phyloP scores from a whole-genome alignment of 2,888 invertebrate species.

The Anthrax anthrax region DNA sequence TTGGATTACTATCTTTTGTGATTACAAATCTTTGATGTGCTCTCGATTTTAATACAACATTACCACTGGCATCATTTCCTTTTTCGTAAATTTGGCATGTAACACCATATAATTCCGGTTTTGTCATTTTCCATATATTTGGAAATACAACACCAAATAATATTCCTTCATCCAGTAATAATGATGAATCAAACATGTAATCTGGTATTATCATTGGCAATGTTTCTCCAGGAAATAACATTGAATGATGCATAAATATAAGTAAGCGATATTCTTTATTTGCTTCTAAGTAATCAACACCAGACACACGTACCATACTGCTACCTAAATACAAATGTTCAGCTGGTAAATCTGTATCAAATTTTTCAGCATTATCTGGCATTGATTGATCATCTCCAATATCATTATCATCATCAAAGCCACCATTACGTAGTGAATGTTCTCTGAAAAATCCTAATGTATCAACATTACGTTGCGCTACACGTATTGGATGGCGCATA shows the following conservation, averaged over 20 bases:
- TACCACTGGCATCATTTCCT: conserved; percentile 23
- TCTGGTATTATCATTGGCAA: conserved; percentile 52
- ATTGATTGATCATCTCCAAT: conserved; percentile 3
- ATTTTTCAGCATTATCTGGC: conserved; percentile 19
- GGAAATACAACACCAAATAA: conserved; percentile 32
- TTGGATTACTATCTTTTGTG: conserved; percentile 22
- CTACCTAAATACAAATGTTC: conserved; percentile 37
- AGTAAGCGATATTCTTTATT: conserved; percentile 40
- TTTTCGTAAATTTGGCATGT: conserved; percentile 34
- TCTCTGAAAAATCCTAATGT: neutral
- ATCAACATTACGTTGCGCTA: conserved; percentile 2
- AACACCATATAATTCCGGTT: conserved; percentile 24
- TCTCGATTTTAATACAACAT: conserved; percentile 53
- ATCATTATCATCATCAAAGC: neutral
- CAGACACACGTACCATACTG: conserved; percentile 44
- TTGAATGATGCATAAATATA: conserved; percentile 42
- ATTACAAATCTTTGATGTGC: conserved; percentile 58
- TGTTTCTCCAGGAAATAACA: conserved; percentile 68
- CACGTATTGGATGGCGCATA: conserved; percentile 5
- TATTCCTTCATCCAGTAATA: conserved; percentile 25
- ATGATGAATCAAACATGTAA: conserved; percentile 22
- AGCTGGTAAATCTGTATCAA: conserved; percentile 40
- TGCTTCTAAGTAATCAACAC: conserved; percentile 48
- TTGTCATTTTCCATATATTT: conserved; percentile 17
- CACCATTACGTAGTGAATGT: neutral